Evolutionary conservation across 2,888 invertebrate species (phyloP).

Genomic region (Pseudococcus viburni): DNA sequence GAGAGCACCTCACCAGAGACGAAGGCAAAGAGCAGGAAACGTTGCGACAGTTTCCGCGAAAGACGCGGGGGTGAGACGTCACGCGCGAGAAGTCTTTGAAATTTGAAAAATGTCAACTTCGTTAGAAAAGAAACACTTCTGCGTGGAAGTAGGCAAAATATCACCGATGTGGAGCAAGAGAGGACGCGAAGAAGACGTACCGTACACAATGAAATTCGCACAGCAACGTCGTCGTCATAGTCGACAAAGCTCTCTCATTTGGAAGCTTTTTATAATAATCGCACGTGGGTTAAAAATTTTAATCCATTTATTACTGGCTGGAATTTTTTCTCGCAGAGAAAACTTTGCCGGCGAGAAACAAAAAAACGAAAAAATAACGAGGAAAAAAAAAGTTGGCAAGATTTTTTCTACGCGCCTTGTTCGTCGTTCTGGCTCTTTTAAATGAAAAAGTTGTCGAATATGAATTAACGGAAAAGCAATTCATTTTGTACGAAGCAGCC

Average conservation of each 20-base stretch:
- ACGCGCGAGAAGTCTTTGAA: not conserved
- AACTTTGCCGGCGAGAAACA: constrained; percentile 45
- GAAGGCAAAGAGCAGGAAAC: too few relatives aligned
- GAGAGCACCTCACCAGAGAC: too few relatives aligned
- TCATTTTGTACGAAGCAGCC: constrained; percentile 63
- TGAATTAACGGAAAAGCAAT: constrained; percentile 61
- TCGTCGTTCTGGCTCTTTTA: constrained; percentile 14
- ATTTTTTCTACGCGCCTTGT: constrained; percentile 21
- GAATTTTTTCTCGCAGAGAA: not conserved
- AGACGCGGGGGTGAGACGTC: not conserved
- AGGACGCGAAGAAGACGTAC: not conserved
- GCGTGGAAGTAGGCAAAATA: not conserved
- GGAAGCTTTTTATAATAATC: constrained; percentile 42
- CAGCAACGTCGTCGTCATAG: not conserved
- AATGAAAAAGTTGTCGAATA: constrained; percentile 61
- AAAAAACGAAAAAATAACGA: constrained; percentile 13
- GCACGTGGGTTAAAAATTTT: constrained; percentile 43
- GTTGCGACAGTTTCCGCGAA: too few relatives aligned
- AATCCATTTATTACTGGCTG: constrained; percentile 56
- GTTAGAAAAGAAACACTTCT: not conserved
- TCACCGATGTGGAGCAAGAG: not conserved
- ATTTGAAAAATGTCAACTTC: not conserved
- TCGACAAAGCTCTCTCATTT: constrained; percentile 39
- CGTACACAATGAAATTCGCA: not conserved
- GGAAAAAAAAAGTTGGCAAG: constrained; percentile 48